Conservation (phyloP, 2,888 invertebrate species). For the Dryocosmus kuriphilus region DNA sequence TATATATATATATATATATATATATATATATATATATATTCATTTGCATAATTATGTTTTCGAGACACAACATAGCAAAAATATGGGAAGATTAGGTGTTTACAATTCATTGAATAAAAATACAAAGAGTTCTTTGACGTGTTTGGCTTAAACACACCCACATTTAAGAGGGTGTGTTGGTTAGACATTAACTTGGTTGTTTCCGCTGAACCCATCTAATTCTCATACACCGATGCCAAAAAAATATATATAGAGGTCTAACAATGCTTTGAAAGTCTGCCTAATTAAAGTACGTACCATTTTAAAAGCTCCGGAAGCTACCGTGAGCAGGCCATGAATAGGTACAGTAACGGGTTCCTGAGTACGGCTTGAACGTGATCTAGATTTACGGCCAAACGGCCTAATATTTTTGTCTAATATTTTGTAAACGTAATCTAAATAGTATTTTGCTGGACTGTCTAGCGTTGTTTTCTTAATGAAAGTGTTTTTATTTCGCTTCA, state of each 20-base stretch:
- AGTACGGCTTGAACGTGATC: too few species aligned
- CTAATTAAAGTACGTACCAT: conserved; percentile 21
- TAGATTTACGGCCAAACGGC: too few species aligned
- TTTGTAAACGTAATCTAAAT: too few species aligned
- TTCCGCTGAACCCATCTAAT: not conserved
- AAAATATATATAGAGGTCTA: not conserved
- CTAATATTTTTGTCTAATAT: too few species aligned
- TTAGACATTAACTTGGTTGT: not conserved
- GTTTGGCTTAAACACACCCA: not conserved
- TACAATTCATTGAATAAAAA: not conserved
- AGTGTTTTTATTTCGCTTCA: too few species aligned
- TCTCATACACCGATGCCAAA: not conserved
- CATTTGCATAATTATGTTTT: not conserved
- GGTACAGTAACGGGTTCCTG: too few species aligned
- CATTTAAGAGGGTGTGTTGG: not conserved
- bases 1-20: too few species aligned
- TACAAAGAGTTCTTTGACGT: not conserved
- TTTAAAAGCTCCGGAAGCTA: conserved; percentile 3
- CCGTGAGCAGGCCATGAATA: too few species aligned
- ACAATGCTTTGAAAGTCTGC: not conserved
- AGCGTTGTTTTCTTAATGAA: too few species aligned
- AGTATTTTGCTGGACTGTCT: too few species aligned
- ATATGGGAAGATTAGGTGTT: not conserved
- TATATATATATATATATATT: too few species aligned
- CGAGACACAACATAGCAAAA: not conserved